phyloP scores from a whole-genome alignment of 2,113 vertebrate genomes.

The Anguilla rostrata region DNA sequence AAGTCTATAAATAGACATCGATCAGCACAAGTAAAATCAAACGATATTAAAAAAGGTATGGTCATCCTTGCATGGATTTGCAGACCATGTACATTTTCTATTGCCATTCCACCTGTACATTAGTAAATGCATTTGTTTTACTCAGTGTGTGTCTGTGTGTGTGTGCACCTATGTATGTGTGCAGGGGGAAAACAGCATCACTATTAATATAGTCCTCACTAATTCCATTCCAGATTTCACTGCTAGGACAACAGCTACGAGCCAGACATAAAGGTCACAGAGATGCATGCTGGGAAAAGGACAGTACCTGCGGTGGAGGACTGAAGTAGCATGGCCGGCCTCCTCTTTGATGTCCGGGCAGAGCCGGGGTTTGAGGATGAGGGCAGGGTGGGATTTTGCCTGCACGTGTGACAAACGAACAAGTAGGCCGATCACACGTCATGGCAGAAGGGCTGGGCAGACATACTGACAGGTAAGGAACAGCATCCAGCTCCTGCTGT shows the following conservation, averaged over 20 bases:
- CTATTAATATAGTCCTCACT: not conserved
- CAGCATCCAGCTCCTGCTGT: not conserved
- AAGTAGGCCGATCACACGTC: not conserved
- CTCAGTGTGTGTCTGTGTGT: not conserved
- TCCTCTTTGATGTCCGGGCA: constrained; percentile 41
- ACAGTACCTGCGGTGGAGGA: constrained; percentile 43
- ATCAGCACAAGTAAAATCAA: too few relatives aligned
- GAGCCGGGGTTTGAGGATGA: constrained; percentile 32
- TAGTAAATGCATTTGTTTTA: too few relatives aligned
- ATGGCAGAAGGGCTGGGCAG: not conserved
- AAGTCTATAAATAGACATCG: not conserved
- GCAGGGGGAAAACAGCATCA: not conserved
- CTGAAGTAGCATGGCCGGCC: constrained; percentile 15
- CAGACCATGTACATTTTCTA: not conserved
- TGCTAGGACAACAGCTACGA: not conserved
- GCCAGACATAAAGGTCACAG: not conserved
- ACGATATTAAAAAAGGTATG: too few relatives aligned
- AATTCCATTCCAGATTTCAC: not conserved
- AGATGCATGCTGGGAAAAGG: not conserved
- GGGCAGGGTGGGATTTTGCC: constrained; percentile 19
- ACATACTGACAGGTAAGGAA: not conserved
- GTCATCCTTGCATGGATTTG: too few relatives aligned
- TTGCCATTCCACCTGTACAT: too few relatives aligned
- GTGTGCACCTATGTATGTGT: not conserved
- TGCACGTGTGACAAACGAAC: constrained; percentile 25